Evolutionary conservation across 2,888 invertebrate species (phyloP), one percentile per base, ranked within the genome.

Genomic region (Platynereis dumerilii): DNA sequence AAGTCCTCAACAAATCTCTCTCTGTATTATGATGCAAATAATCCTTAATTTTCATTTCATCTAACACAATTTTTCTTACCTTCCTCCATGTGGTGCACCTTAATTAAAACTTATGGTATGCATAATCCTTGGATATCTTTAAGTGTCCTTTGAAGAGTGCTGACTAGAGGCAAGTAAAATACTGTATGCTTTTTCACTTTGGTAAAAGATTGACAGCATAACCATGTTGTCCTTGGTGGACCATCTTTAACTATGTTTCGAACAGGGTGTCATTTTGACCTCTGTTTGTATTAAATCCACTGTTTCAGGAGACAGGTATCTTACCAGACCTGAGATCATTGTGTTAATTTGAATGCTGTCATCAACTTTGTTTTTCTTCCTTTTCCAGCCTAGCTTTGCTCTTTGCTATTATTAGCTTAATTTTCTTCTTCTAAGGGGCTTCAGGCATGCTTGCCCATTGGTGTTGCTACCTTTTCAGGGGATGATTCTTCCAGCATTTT

Each of bases 81-180:
- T 22, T n/a, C 22, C 17, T n/a, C 22, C 48, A 48, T 48, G 22
- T 48, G n/a, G 5, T 48, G n/a, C 22, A 48, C n/a, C 17, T 48
- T 48, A n/a, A n/a, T n/a, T n/a, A 7, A 20, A n/a, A 20, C 22
- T 48, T 5, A 48, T 20, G 17, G 48, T n/a, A n/a, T 48, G 48
- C 10, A 48, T 3, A 48, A 48, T 48, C 7, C n/a, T 48, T 48
- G 5, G 7, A 48, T 48, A 5, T 48, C 22, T n/a, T n/a, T 3
- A n/a, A 48, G 48, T 48, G 22, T 48, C 20, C n/a, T 22, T 48
- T 48, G 48, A 3, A 48, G 48, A 5, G 48, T 48, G n/a, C 48
- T 48, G n/a, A 48, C 22, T 48, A n/a, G 17, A 20, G 48, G 48
- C 48, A 48, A n/a, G 7, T n/a, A 22, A 48, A 48, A 22, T 20